phyloP scores from a whole-genome alignment of 2,113 vertebrate species.

The Anguilla japonica region DNA sequence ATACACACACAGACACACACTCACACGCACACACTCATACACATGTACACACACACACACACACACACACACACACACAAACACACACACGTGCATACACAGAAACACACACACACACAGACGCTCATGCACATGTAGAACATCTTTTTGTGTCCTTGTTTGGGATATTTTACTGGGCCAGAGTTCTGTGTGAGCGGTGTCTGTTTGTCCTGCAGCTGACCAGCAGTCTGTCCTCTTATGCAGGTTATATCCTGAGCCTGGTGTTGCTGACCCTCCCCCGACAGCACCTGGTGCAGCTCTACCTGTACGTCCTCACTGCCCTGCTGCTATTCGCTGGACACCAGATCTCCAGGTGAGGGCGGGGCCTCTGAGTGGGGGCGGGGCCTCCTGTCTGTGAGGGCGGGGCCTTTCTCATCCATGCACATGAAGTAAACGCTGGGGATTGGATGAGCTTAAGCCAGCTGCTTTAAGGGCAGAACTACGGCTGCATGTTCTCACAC shows the following conservation, averaged over 20 bases:
- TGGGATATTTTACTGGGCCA: neutral
- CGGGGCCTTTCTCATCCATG: no score
- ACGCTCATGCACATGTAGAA: slow-evolving; percentile 12
- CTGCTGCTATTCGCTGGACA: slow-evolving; percentile 92
- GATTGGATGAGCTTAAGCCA: neutral
- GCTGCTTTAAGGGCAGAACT: neutral
- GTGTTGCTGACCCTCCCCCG: slow-evolving; percentile 92
- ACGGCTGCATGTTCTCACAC: neutral
- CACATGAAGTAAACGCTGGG: no score
- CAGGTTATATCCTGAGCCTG: slow-evolving; percentile 96
- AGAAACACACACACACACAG: neutral
- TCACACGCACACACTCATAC: no score
- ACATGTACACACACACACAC: neutral
- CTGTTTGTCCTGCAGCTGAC: neutral
- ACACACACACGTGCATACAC: neutral
- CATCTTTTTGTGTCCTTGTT: no score
- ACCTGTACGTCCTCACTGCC: slow-evolving; percentile 93
- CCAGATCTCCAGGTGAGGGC: slow-evolving; percentile 89
- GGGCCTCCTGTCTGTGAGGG: neutral
- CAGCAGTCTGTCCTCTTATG: neutral
- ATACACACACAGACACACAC: no score
- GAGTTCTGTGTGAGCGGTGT: neutral
- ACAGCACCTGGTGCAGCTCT: slow-evolving; percentile 93
- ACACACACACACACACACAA: neutral
- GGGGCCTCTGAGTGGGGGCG: no score